phyloP scores from a whole-genome alignment of 2,888 invertebrate species.

The Eucriotettix oculatus region DNA sequence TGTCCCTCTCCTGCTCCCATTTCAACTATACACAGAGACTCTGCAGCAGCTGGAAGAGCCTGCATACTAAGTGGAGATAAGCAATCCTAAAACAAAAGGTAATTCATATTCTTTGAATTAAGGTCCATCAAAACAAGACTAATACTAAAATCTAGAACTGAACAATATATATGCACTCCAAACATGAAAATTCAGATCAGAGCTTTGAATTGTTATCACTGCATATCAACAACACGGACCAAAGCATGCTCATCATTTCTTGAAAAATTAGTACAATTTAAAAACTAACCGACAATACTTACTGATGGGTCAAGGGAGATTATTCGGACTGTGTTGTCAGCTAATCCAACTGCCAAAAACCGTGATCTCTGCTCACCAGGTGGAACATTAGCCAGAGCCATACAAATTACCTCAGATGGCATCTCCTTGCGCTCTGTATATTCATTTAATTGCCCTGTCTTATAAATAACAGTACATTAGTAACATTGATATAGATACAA shows the following conservation, averaged over 20 bases:
- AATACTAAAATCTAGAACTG: no score
- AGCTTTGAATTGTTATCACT: conserved; percentile 3
- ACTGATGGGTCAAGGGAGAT: conserved; percentile 84
- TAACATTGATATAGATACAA: not conserved
- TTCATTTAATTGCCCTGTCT: conserved; percentile 96
- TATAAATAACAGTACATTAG: conserved; percentile 14
- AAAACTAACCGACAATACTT: conserved; percentile 7
- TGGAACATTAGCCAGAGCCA: conserved; percentile 92
- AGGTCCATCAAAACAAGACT: no score
- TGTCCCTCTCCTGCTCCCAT: conserved; percentile 52
- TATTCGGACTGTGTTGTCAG: conserved; percentile 92
- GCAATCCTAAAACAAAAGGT: conserved; percentile 49
- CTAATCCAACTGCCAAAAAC: conserved; percentile 89
- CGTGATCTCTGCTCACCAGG: conserved; percentile 87
- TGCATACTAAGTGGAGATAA: conserved; percentile 91
- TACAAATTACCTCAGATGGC: conserved; percentile 93
- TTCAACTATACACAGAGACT: conserved; percentile 93
- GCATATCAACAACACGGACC: no score
- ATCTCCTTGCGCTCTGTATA: conserved; percentile 94
- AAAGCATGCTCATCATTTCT: no score
- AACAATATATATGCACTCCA: not conserved
- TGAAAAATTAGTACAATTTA: not conserved
- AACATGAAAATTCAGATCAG: not conserved
- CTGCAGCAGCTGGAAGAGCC: conserved; percentile 87
- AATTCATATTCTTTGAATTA: not conserved